Evolutionary conservation across 2,888 invertebrate species (phyloP), one percentile per base, ranked within the genome.

Genomic region (Diaprepes abbreviatus): DNA sequence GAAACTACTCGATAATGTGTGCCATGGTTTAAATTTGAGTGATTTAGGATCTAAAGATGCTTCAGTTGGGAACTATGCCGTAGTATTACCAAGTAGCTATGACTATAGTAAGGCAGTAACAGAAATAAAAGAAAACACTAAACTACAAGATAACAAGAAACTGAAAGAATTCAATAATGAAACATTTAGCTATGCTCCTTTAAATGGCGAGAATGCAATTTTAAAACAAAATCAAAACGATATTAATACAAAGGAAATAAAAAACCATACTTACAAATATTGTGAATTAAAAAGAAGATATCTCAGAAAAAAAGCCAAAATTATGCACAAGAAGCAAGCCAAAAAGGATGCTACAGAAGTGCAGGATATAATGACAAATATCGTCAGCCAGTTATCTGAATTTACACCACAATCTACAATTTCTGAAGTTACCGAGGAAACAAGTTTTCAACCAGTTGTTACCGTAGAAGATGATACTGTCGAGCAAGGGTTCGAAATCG

Each of bases 41-140:
- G 52, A 66, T 19, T 14, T 58, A 3, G 67, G 74, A 35, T 54
- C 59, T 1, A 80, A 76, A 58, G 81, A 80, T 66, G 78, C 74
- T 17, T 73, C 79, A 16, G 78, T 77, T 17, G 80, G 81, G 3
- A 78, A 74, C 35, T 79, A 76, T 59, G 75, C 76, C 4, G 74
- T 80, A 2, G 66, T 79, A 1, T 31, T 80, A 12, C 78, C 78
- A 12, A 73, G 71, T 4, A 71, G 70, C 16, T 73, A 75, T 16
- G 76, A 78, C 28, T 76, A 80, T 52, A 64, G 73, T n/a, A 73
- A 77, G 52, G 76, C 74, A 57, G 57, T 80, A 28, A 64, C 76
- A 62, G 70, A 74, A 55, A 21, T 71, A 3, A 67, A 68, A 28
- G 14, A 48, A 5, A 71, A 62, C 24, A 45, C 58, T 36, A 14